phyloP scores from a whole-genome alignment of 2,888 invertebrate genomes.

The Dione juno region DNA sequence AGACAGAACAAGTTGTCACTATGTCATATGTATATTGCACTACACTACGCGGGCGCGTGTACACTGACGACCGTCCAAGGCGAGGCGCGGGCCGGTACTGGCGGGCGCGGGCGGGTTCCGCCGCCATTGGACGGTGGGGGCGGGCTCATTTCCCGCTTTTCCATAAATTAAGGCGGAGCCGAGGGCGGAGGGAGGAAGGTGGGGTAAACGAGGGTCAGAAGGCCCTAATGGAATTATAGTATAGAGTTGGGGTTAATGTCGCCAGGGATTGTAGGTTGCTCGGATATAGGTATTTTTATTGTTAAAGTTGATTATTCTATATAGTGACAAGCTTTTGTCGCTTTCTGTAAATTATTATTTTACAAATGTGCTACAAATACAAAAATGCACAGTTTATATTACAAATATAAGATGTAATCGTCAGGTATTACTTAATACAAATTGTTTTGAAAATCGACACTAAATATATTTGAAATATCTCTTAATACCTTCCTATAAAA shows the following conservation, averaged over 20 bases:
- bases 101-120: slow-evolving; percentile 44
- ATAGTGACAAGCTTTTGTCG: background rate
- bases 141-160: slow-evolving; percentile 45
- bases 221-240: slow-evolving; percentile 69
- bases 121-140: slow-evolving; percentile 44
- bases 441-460: no score
- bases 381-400: no score
- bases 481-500: no score
- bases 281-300: background rate
- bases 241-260: slow-evolving; percentile 7
- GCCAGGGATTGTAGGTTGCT: background rate
- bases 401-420: no score
- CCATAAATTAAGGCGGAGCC: slow-evolving; percentile 44
- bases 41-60: background rate
- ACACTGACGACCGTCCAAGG: slow-evolving; percentile 41
- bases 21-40: slow-evolving; percentile 24
- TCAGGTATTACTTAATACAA: no score
- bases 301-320: background rate
- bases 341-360: background rate
- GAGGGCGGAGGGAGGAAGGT: slow-evolving; percentile 51
- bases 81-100: slow-evolving; percentile 52
- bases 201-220: slow-evolving; percentile 63
- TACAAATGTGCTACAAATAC: no score
- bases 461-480: no score
- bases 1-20: slow-evolving; percentile 24